phyloP scores from a whole-genome alignment of 2,113 vertebrate species.

The Lichenostomus cassidix region DNA sequence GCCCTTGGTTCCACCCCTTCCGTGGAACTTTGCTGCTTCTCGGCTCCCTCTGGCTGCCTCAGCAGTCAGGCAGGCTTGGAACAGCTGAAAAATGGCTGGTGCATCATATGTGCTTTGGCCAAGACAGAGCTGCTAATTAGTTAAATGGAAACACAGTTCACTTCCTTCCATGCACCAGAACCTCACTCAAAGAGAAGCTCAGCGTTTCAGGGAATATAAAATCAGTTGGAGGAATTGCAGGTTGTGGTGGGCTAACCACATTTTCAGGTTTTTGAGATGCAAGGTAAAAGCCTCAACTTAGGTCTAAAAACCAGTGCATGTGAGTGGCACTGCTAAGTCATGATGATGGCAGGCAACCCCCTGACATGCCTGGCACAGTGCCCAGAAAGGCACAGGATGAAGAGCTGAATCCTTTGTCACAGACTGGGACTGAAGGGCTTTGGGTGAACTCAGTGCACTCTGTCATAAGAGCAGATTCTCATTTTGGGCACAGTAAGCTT shows the following conservation, averaged over 20 bases:
- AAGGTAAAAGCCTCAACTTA: background rate
- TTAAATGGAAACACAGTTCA: constrained; percentile 9
- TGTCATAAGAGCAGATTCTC: background rate
- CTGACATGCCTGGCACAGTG: fast-evolving
- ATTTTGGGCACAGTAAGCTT: background rate
- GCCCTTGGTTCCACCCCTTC: background rate
- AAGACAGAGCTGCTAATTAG: background rate
- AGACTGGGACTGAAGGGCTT: background rate
- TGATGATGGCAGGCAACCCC: fast-evolving
- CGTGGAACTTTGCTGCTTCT: background rate
- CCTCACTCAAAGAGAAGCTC: background rate
- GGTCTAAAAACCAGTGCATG: background rate
- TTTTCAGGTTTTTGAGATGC: background rate
- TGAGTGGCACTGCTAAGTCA: background rate
- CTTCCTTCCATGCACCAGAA: background rate
- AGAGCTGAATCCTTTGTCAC: background rate
- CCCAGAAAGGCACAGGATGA: background rate
- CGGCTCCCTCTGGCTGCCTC: background rate
- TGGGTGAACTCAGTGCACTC: background rate
- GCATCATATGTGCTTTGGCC: background rate
- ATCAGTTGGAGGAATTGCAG: background rate
- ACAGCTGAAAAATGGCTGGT: constrained; percentile 17
- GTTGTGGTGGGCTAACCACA: background rate
- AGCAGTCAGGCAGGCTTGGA: background rate
- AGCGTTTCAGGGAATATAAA: background rate